phyloP scores from a whole-genome alignment of 2,113 vertebrate genomes.

The Sylvia atricapilla region DNA sequence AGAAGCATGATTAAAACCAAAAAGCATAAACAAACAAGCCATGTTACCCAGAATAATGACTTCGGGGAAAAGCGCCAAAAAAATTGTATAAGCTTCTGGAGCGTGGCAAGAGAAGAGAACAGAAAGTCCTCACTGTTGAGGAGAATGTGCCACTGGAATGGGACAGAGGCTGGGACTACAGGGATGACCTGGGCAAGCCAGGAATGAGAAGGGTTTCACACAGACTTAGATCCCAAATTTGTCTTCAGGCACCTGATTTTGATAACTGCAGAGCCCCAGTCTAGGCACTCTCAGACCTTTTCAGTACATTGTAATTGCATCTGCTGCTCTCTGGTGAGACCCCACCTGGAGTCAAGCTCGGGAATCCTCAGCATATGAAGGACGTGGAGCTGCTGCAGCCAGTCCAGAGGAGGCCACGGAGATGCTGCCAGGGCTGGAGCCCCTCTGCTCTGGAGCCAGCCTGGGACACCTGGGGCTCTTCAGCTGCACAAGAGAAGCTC shows the following conservation, averaged over 20 bases:
- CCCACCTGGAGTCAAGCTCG: neutral
- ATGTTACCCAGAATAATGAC: conserved; percentile 46
- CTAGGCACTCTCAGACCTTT: neutral
- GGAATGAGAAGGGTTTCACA: neutral
- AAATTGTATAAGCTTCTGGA: conserved; percentile 38
- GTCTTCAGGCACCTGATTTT: neutral
- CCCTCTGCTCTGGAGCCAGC: neutral
- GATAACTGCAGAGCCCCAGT: rapidly evolving
- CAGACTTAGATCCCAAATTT: neutral
- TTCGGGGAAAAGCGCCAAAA: neutral
- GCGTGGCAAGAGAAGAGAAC: neutral
- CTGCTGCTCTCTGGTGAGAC: rapidly evolving
- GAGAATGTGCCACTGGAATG: neutral
- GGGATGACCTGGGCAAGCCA: neutral
- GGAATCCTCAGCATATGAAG: neutral
- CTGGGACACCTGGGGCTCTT: neutral
- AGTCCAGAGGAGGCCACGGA: neutral
- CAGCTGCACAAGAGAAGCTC: neutral
- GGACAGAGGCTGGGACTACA: neutral
- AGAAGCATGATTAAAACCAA: conserved; percentile 2
- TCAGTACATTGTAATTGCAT: rapidly evolving
- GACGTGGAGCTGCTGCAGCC: rapidly evolving
- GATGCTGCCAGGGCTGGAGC: neutral
- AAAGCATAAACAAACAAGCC: conserved; percentile 43
- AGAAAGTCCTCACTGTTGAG: neutral